A percentile compares a stretch with the other conserved stretches of the same genome.
These are phyloP conservation scores for Chouioia cunea DNA, from an alignment of 2,888 invertebrate genomes.

Conservation along the genomic window DNA sequence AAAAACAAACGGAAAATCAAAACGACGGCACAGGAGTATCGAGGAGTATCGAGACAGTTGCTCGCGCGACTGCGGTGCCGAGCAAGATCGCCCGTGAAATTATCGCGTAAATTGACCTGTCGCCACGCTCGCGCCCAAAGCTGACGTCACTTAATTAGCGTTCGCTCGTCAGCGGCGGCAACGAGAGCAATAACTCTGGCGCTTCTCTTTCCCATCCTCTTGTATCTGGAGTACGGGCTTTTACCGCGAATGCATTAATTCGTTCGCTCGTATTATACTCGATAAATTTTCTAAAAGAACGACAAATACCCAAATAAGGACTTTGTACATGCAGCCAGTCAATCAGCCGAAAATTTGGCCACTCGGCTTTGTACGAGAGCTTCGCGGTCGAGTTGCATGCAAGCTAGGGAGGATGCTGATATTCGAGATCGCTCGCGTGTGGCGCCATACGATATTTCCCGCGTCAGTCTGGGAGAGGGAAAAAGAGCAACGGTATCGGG, in stretches of 20 bases:
- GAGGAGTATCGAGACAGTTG: constrained; percentile 24
- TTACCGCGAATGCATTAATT: not conserved
- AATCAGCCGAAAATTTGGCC: constrained; percentile 30
- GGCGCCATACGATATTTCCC: constrained; percentile 28
- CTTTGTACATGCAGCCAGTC: no score
- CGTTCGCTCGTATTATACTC: not conserved
- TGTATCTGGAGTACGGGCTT: no score
- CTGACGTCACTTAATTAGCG: constrained; percentile 68
- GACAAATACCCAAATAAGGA: no score
- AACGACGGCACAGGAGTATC: constrained; percentile 39
- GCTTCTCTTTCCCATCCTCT: not conserved
- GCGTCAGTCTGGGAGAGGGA: not conserved
- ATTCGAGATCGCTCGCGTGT: constrained; percentile 8
- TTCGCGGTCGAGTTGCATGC: not conserved
- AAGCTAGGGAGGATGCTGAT: not conserved
- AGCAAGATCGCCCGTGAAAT: constrained; percentile 62
- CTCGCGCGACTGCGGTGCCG: constrained; percentile 19
- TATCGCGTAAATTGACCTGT: constrained; percentile 64
- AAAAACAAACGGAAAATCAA: constrained; percentile 18
- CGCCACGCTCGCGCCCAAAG: constrained; percentile 62
- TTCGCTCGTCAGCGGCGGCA: constrained; percentile 53
- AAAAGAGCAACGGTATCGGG: not conserved
- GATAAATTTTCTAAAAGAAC: not conserved
- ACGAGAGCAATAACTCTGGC: not conserved
- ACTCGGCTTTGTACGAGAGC: no score